Evolutionary conservation across 2,797 vertebrate genomes (phyloP), one percentile per base, ranked within the genome.

Genomic region (Molossus molossus): DNA sequence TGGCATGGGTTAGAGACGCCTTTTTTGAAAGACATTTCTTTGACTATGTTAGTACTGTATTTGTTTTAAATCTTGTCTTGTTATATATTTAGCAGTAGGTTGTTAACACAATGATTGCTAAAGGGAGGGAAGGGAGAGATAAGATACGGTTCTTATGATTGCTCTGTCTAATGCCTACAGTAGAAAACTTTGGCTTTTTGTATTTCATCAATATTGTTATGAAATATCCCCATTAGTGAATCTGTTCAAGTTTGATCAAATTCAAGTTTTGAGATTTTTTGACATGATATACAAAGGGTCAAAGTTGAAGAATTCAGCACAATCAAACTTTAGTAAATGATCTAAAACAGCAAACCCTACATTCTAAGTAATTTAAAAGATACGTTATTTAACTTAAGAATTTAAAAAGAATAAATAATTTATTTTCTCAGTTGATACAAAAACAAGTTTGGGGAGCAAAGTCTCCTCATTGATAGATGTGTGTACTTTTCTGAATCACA

Each of bases 161-260:
- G n/a, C n/a, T 64, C 40, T 73, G 48, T 27, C 72, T 90, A 87
- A 76, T 37, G n/a, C 57, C 23, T 25, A 37, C 3, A 23, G 17
- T 50, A 55, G 50, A 67, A 40, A 90, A 48, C 40, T 53, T 40
- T 2, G 2, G 3, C 8, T 27, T 67, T 82, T 90, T 23, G 1
- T 80, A 3, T 64, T 76, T 80, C 48, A 80, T 70, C 13, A 55
- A 79, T 65, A 13, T 55, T 85, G 14, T 33, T 25, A 65, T 60
- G 89, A 85, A 94, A 14, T 69, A 50, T 67, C 20, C 91, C 53
- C 29, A 69, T 21, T 88, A 62, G n/a, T 73, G 33, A 27, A 3
- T 87, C 40, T 93, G 25, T 83, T 81, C 73, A 94, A 33, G 25
- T 90, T 82, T 60, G 48, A 21, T 85, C 33, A 93, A 75, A 45